Base-by-base conservation (phyloP, 1,140 invertebrate genomes). In the Leptopilina clavipes region DNA sequence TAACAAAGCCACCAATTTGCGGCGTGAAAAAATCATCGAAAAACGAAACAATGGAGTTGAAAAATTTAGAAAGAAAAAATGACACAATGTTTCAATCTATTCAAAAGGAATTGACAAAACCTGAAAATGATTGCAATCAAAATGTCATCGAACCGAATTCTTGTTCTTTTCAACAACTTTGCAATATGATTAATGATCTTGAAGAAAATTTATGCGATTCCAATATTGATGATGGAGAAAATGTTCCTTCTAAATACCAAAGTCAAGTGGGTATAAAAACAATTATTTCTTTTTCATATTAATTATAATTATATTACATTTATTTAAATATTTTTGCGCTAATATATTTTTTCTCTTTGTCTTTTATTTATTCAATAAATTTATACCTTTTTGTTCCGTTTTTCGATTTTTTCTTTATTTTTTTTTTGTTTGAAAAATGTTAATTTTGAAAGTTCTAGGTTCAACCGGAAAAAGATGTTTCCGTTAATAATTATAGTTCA, bases 101-200 rank as follows among this genome's bases (percentile, higher is more conserved):
- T 7, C 74, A 74, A 40, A 79, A 79, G 17, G 54, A 83, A 25
- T 18, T 52, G 11, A 75, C 40, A 52, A 77, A 77, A 71, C 70
- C 78, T 25, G 76, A 79, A 0, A 83, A 76, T 31, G 83, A 89
- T 74, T 86, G 82, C 40, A 86, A 89, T 81, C 84, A 86, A 56
- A 89, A 89, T 56, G 71, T 89, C 0, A 86, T 89, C 22, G 84
- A 89, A 25, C 77, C 85, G 7, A 75, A 84, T 45, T 77, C 81
- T 0, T 83, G 81, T 22, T 85, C 86, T 0, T 85, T 90, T 25
- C 81, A 88, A 43, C 84, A 89, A 54, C 70, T 90, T 0, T 89
- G 85, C 71, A 83, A 72, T 0, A 89, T 87, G 84, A 89, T 89
- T 19, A 85, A 75, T 37, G 79, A 87, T 72, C 76, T 90, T 52